A percentile compares a stretch with the other conserved stretches of the same genome.
These are phyloP conservation scores for Drosophila aff. DNA, from an alignment of 1,140 invertebrate genomes.

Conservation along the genomic window DNA sequence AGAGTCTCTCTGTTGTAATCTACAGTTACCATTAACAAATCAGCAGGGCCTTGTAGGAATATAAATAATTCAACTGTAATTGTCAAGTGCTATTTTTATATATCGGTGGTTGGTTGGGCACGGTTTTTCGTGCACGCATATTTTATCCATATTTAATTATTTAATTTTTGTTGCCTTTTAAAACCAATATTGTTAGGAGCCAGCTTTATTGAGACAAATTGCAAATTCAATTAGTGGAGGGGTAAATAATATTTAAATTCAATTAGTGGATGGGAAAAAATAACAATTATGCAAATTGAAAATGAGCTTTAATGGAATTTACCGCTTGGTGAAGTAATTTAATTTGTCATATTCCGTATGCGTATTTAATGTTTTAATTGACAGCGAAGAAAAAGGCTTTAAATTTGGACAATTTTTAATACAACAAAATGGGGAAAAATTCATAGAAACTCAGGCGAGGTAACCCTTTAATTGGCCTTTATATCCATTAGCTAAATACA, in stretches of 20 bases:
- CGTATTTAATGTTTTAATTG: constrained; percentile 35
- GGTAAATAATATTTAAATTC: constrained; percentile 20
- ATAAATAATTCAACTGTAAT: constrained; percentile 52
- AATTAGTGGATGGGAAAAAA: constrained; percentile 39
- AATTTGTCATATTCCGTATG: constrained; percentile 21
- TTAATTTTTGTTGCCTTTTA: constrained; percentile 7
- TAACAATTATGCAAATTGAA: constrained; percentile 17
- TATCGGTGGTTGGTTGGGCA: constrained; percentile 70
- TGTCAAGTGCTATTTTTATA: constrained; percentile 68
- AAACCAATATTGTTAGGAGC: constrained; percentile 17
- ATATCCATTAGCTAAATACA: constrained; percentile 21
- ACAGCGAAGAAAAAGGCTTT: constrained; percentile 18
- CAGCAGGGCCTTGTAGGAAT: constrained; percentile 39
- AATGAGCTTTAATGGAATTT: constrained; percentile 21
- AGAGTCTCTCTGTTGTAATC: constrained; percentile 42
- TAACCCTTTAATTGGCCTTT: not conserved
- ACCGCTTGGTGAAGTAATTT: constrained; percentile 28
- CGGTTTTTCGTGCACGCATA: constrained; percentile 7
- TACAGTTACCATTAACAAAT: constrained; percentile 47
- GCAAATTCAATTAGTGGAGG: constrained; percentile 46
- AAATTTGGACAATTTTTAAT: not conserved
- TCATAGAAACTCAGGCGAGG: not conserved
- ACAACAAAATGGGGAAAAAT: not conserved
- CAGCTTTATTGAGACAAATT: constrained; percentile 12
- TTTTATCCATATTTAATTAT: constrained; percentile 27